These are phyloP conservation scores for Corythornis leucogaster DNA, from an alignment of 2,797 vertebrate genomes.

Conservation along the genomic window DNA sequence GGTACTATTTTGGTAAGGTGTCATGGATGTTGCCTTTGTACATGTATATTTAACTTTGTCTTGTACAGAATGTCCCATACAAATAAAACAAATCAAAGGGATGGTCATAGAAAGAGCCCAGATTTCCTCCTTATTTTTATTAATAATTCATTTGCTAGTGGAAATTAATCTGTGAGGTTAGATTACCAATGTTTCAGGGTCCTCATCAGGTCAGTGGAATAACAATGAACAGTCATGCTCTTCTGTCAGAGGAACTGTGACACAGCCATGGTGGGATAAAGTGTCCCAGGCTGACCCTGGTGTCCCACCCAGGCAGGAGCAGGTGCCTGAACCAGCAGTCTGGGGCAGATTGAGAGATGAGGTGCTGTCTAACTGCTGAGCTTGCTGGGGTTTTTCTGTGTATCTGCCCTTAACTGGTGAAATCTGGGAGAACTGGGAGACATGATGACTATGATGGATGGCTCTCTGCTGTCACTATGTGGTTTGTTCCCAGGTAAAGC, in stretches of 20 bases:
- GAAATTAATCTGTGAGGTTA: background rate
- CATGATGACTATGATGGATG: background rate
- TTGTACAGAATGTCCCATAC: background rate
- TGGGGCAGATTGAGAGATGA: background rate
- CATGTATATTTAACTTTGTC: slow-evolving; percentile 21
- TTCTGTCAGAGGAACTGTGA: background rate
- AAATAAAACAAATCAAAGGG: slow-evolving; percentile 1
- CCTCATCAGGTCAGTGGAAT: background rate
- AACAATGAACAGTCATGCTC: background rate
- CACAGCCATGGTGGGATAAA: accelerated
- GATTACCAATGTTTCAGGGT: background rate
- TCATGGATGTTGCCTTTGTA: background rate
- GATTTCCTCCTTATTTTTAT: background rate
- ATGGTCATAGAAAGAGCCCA: background rate
- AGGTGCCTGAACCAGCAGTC: background rate
- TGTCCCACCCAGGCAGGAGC: no score
- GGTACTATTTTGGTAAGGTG: background rate
- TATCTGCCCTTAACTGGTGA: background rate
- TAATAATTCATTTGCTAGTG: background rate
- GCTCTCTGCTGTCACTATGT: background rate
- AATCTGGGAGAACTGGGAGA: background rate
- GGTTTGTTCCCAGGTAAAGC: background rate
- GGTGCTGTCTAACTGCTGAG: background rate
- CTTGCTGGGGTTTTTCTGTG: accelerated
- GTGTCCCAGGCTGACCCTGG: accelerated